A percentile compares a stretch with the other conserved stretches of the same genome.
Conservation (phyloP, 1,140 invertebrate genomes). For the Drosophila takahashii region DNA sequence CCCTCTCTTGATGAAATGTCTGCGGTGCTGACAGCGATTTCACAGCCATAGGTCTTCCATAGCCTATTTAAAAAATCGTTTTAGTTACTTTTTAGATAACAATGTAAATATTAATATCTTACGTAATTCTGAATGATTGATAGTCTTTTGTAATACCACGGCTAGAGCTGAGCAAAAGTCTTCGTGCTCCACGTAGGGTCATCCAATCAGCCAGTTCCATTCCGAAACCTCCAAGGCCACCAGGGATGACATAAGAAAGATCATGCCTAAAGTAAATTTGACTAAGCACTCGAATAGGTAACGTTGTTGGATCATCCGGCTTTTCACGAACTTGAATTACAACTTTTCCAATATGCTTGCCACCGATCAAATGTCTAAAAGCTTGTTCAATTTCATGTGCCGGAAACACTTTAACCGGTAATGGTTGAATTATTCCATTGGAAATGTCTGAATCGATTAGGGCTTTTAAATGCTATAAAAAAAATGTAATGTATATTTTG, state of each 20-base stretch:
- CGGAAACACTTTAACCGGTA: slow-evolving; percentile 87
- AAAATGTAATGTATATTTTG: not conserved
- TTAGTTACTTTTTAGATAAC: not conserved
- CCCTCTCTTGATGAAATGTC: slow-evolving; percentile 88
- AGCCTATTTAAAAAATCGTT: slow-evolving; percentile 82
- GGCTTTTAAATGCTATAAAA: slow-evolving; percentile 61
- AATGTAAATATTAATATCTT: slow-evolving; percentile 27
- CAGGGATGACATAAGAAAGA: slow-evolving; percentile 87
- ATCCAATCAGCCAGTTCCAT: slow-evolving; percentile 96
- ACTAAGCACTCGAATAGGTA: slow-evolving; percentile 67
- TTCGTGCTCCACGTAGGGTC: slow-evolving; percentile 90
- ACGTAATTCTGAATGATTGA: slow-evolving; percentile 88
- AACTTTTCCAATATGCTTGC: slow-evolving; percentile 96
- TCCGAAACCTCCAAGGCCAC: slow-evolving; percentile 96
- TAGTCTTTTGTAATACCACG: slow-evolving; percentile 92
- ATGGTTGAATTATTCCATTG: slow-evolving; percentile 88
- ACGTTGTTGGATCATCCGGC: slow-evolving; percentile 47
- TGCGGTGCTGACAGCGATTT: slow-evolving; percentile 87
- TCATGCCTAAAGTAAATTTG: slow-evolving; percentile 85
- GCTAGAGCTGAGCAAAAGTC: slow-evolving; percentile 92
- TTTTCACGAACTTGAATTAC: slow-evolving; percentile 70
- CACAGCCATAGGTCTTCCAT: slow-evolving; percentile 88
- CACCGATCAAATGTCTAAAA: slow-evolving; percentile 91
- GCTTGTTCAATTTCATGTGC: slow-evolving; percentile 88
- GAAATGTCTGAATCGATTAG: slow-evolving; percentile 72